phyloP scores from a whole-genome alignment of 2,113 vertebrate species.

The Calidris pygmaea region DNA sequence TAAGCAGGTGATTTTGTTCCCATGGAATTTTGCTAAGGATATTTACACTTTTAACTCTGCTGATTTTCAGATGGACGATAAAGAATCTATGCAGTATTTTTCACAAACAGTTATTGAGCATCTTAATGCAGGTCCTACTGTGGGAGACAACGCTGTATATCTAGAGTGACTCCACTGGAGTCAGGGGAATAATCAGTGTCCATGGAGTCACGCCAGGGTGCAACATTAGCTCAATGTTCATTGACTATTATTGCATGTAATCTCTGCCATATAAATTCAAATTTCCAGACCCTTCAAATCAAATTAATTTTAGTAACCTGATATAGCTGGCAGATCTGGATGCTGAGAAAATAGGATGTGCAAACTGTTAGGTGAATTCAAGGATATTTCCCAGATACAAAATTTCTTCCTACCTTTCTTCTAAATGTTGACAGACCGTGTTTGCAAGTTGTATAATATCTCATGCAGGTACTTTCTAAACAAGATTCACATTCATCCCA shows the following conservation, averaged over 20 bases:
- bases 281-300: not conserved
- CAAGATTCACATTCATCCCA: conserved; percentile 88
- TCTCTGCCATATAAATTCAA: not conserved
- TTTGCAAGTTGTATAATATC: conserved; percentile 82
- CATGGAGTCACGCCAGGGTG: not conserved
- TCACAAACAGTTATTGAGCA: not conserved
- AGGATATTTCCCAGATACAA: not conserved
- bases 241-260: not conserved
- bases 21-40: not conserved
- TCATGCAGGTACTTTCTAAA: conserved; percentile 84
- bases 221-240: not conserved
- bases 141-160: not conserved
- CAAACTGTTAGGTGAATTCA: not conserved
- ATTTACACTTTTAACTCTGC: not conserved
- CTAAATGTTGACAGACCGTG: conserved; percentile 74
- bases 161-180: not conserved
- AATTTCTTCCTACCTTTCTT: conserved; percentile 76
- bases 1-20: not conserved
- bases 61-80: not conserved
- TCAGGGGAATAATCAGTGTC: not conserved
- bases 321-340: not conserved
- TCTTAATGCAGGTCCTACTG: not conserved
- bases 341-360: not conserved
- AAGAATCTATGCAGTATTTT: not conserved
- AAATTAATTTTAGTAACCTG: not conserved